phyloP scores from a whole-genome alignment of 2,113 vertebrate genomes.

The Psittacus erithacus region DNA sequence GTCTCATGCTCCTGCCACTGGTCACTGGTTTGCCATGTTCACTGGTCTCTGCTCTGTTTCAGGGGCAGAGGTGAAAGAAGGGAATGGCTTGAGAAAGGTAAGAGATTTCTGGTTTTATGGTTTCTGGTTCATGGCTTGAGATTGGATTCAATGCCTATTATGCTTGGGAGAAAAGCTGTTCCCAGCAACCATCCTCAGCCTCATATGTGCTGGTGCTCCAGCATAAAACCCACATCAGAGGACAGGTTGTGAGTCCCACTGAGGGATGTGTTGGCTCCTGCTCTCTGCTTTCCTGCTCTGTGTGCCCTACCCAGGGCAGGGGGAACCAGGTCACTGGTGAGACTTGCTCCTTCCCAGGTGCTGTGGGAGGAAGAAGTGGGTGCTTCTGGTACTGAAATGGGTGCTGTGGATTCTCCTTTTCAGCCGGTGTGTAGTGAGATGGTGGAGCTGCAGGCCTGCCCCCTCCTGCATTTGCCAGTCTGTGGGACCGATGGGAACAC shows the following conservation, averaged over 20 bases:
- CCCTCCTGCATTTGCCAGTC: constrained; percentile 76
- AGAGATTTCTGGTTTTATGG: neutral
- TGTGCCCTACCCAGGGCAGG: rapidly evolving
- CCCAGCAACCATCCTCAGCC: neutral
- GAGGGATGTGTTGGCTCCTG: neutral
- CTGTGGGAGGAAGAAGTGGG: neutral
- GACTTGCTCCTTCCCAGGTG: neutral
- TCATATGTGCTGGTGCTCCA: neutral
- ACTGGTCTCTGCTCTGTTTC: neutral
- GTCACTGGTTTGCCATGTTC: neutral
- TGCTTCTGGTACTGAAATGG: neutral
- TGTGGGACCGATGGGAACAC: constrained; percentile 82
- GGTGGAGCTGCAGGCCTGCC: constrained; percentile 59
- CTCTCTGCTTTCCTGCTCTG: neutral
- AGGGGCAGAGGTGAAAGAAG: neutral
- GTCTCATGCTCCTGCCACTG: rapidly evolving
- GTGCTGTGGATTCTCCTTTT: neutral
- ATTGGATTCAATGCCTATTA: neutral
- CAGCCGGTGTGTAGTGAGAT: constrained; percentile 2
- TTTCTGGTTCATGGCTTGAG: neutral
- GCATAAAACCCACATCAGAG: neutral
- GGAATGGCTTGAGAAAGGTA: constrained; percentile 19
- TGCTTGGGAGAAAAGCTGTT: neutral
- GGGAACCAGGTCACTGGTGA: neutral
- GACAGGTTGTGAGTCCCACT: neutral